Conservation (phyloP, 37 sponge, comb jelly and placozoan genomes). For the Petrosia ficiformis region DNA sequence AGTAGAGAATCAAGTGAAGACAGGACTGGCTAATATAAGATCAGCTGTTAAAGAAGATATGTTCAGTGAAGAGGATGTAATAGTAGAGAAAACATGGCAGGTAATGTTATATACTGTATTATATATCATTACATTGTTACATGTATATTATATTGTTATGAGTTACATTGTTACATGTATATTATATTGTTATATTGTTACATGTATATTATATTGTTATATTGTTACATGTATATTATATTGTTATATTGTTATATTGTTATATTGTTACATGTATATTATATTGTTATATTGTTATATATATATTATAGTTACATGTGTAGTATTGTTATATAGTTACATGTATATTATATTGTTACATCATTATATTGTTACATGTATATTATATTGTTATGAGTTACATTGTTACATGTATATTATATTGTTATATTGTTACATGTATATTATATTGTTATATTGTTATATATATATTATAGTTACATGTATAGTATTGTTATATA, state of each 20-base stretch:
- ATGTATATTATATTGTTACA: neutral
- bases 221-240: too few relatives aligned
- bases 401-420: conserved; percentile 6
- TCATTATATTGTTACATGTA: neutral
- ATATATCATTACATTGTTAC: conserved; percentile 9
- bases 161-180: too few relatives aligned
- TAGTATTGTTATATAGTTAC: neutral
- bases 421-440: conserved; percentile 15
- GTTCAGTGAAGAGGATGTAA: conserved; percentile 77
- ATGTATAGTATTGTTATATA: neutral
- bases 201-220: too few relatives aligned
- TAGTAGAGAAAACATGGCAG: conserved; percentile 56
- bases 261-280: conserved; percentile 1
- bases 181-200: too few relatives aligned
- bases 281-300: conserved; percentile 20
- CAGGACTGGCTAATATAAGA: conserved; percentile 35
- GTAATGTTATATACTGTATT: conserved; percentile 16
- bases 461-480: neutral
- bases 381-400: too few relatives aligned
- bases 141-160: conserved; percentile 1
- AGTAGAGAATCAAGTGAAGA: neutral
- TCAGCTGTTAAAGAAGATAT: conserved; percentile 66
- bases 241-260: too few relatives aligned
- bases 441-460: neutral
- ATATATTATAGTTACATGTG: neutral